phyloP scores from a whole-genome alignment of 2,113 vertebrate species.

The Amia ocellicauda region DNA sequence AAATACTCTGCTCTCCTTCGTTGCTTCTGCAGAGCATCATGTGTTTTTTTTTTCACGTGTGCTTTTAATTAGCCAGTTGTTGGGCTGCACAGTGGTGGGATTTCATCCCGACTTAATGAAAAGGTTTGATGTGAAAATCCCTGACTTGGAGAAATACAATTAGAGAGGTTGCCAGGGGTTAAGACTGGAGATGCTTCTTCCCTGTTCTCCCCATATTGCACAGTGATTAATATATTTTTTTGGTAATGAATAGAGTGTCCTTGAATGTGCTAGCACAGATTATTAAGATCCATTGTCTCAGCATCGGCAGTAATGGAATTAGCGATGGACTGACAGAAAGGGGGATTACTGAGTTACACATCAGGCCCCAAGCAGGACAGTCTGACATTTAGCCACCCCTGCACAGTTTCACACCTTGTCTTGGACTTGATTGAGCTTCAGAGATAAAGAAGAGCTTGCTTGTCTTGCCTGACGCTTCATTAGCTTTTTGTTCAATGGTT shows the following conservation, averaged over 20 bases:
- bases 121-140: not conserved
- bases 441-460: too few relatives aligned
- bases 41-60: not conserved
- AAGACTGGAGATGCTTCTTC: not conserved
- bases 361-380: not conserved
- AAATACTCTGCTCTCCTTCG: too few relatives aligned
- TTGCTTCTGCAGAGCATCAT: not conserved
- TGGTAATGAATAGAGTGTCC: conserved; percentile 4
- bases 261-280: conserved; percentile 2
- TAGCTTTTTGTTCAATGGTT: too few relatives aligned
- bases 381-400: not conserved
- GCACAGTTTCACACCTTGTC: not conserved
- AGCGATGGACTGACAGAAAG: conserved; percentile 6
- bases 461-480: too few relatives aligned
- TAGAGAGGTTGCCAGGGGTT: not conserved
- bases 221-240: conserved; percentile 14
- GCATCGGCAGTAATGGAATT: conserved; percentile 13
- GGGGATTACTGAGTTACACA: not conserved
- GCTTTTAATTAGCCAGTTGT: not conserved
- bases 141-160: not conserved
- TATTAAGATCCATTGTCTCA: conserved; percentile 15
- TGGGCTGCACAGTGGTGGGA: not conserved
- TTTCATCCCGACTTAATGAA: conserved; percentile 2
- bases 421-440: too few relatives aligned
- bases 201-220: not conserved